These are phyloP conservation scores for Agrypnus murinus DNA, from an alignment of 2,888 invertebrate species.

Conservation along the genomic window DNA sequence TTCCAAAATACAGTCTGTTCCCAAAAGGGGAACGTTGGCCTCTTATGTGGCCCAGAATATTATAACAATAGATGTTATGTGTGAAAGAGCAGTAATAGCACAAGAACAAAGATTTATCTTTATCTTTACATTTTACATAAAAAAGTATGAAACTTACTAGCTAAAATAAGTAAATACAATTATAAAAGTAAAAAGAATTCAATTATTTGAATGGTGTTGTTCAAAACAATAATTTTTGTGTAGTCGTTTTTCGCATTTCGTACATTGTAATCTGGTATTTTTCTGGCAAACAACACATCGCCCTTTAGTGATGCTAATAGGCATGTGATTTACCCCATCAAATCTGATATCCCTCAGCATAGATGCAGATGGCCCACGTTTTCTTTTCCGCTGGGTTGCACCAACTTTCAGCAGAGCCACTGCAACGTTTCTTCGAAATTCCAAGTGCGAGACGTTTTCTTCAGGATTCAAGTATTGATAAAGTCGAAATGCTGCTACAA, in stretches of 20 bases:
- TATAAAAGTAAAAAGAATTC: not conserved
- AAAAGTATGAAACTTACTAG: not conserved
- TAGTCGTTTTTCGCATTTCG: too few relatives aligned
- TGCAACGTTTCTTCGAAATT: not conserved
- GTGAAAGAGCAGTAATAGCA: not conserved
- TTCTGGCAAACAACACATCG: not conserved
- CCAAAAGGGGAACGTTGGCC: not conserved
- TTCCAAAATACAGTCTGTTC: not conserved
- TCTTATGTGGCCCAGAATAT: too few relatives aligned
- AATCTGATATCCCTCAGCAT: not conserved
- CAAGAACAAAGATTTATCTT: not conserved
- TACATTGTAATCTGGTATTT: too few relatives aligned
- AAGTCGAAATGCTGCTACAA: not conserved
- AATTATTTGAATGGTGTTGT: not conserved
- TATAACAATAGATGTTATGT: too few relatives aligned
- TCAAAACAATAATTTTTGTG: too few relatives aligned
- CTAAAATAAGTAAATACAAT: not conserved
- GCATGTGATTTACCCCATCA: not conserved
- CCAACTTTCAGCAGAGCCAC: too few relatives aligned
- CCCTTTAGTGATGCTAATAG: not conserved
- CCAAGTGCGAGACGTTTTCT: too few relatives aligned
- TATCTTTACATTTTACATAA: too few relatives aligned
- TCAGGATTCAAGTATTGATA: slow-evolving; percentile 2
- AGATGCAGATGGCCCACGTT: too few relatives aligned
- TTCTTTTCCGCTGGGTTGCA: not conserved